Percentiles rank a stretch among this genome's conserved stretches.
These are phyloP conservation scores for Esox niger DNA, from an alignment of 2,113 vertebrate species.

Conservation along the genomic window DNA sequence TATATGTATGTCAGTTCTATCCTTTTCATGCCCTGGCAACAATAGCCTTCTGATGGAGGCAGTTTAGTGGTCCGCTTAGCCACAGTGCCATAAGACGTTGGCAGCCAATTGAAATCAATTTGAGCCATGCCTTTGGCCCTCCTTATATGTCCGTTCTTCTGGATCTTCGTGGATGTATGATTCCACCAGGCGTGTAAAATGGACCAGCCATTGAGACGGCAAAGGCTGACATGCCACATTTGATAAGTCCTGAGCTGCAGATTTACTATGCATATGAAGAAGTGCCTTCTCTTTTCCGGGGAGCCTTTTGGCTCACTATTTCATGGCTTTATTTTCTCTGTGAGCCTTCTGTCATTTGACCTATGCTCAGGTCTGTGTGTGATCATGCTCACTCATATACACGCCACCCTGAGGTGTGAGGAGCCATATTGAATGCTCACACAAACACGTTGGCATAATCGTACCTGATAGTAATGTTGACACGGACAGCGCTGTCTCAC, in stretches of 20 bases:
- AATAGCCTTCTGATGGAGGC: constrained; percentile 39
- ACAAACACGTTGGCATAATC: not conserved
- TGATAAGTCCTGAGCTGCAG: constrained; percentile 45
- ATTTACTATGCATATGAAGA: constrained; percentile 42
- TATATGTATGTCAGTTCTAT: constrained; percentile 29
- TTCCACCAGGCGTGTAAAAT: constrained; percentile 29
- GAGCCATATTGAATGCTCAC: too few relatives aligned
- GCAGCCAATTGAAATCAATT: constrained; percentile 60
- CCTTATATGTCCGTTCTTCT: constrained; percentile 1
- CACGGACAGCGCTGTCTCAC: not conserved
- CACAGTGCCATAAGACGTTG: constrained; percentile 49
- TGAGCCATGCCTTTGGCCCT: constrained; percentile 40
- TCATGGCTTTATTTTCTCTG: constrained; percentile 44
- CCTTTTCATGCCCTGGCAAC: constrained; percentile 20
- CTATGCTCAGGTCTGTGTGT: constrained; percentile 41
- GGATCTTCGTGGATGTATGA: constrained; percentile 21
- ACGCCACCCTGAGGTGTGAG: not conserved
- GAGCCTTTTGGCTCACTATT: constrained; percentile 48
- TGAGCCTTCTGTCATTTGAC: constrained; percentile 42
- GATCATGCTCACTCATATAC: constrained; percentile 27
- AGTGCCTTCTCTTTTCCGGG: constrained; percentile 36
- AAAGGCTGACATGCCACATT: constrained; percentile 41
- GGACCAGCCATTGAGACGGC: constrained; percentile 35
- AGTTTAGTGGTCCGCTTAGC: constrained; percentile 52
- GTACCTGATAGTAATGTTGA: too few relatives aligned